Percentiles rank a stretch among this genome's conserved stretches.
Conservation (phyloP, 2,888 invertebrate genomes). For the Deilephila elpenor region DNA sequence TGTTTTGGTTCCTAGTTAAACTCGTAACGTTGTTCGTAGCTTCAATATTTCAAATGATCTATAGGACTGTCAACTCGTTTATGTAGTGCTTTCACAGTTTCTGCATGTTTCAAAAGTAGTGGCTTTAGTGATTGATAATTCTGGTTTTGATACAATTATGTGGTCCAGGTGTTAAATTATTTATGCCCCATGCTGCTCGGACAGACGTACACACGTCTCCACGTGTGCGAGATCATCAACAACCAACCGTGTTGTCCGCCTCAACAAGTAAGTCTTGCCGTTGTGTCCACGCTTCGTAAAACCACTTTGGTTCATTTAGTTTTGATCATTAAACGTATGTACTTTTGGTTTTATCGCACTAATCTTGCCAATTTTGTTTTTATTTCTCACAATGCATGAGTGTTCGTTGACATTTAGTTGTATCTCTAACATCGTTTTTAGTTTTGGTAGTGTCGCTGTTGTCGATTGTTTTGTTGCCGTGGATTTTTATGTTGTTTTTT, state of each 20-base stretch:
- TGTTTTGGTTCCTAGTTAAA: background rate
- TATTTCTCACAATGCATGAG: background rate
- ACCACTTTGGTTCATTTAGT: slow-evolving; percentile 17
- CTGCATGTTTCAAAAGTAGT: slow-evolving; percentile 6
- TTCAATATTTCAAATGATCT: background rate
- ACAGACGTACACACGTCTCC: slow-evolving; percentile 96
- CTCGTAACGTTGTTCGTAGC: too few relatives aligned
- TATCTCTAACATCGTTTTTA: slow-evolving; percentile 13
- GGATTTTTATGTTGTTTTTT: background rate
- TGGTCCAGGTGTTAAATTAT: slow-evolving; percentile 68
- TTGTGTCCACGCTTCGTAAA: slow-evolving; percentile 8
- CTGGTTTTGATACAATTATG: slow-evolving; percentile 25
- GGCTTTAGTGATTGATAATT: background rate
- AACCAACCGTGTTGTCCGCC: slow-evolving; percentile 93
- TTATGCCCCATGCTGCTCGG: slow-evolving; percentile 76
- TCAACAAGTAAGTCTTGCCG: slow-evolving; percentile 73
- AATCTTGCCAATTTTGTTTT: background rate
- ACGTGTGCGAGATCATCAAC: slow-evolving; percentile 94
- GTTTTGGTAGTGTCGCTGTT: background rate
- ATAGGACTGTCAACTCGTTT: background rate
- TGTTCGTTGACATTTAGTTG: background rate
- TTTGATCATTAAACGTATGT: background rate
- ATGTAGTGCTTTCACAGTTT: background rate
- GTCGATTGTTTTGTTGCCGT: background rate
- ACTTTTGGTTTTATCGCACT: background rate